These are phyloP conservation scores for Cyprinus carpio DNA, from an alignment of 2,113 vertebrate species.

Conservation along the genomic window DNA sequence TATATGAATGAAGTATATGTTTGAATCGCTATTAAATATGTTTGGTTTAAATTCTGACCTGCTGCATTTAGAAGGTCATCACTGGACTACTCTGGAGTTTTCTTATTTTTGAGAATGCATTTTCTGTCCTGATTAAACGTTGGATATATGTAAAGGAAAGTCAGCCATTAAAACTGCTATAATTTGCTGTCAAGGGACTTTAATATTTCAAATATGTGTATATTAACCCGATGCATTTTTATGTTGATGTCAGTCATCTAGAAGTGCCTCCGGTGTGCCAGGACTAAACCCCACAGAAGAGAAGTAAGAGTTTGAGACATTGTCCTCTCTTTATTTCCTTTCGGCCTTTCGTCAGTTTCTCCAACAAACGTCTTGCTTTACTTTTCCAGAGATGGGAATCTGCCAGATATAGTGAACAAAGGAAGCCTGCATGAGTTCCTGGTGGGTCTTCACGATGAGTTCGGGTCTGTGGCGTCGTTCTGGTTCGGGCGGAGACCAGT, in stretches of 20 bases:
- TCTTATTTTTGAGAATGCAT: not conserved
- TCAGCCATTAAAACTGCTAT: not conserved
- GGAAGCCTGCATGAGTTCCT: constrained; percentile 93
- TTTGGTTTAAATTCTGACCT: not conserved
- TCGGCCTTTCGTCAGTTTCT: not conserved
- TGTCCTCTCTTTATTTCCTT: not conserved
- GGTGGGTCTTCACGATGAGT: constrained; percentile 79
- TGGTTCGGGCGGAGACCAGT: constrained; percentile 94
- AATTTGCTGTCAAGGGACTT: not conserved
- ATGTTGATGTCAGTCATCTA: constrained; percentile 79
- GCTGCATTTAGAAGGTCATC: not conserved
- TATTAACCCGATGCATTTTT: not conserved
- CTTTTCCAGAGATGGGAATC: constrained; percentile 88
- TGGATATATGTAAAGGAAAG: not conserved
- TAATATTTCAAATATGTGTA: not conserved
- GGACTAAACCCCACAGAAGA: constrained; percentile 92
- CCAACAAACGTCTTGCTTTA: not conserved
- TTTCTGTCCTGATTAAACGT: not conserved
- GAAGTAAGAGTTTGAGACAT: constrained; percentile 78
- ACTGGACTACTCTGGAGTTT: not conserved
- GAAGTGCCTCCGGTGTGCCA: constrained; percentile 89
- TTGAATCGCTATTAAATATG: not conserved
- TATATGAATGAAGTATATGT: not conserved
- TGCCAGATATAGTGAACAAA: constrained; percentile 86
- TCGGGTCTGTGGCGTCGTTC: not conserved